phyloP scores from a whole-genome alignment of 2,888 invertebrate genomes.

The Gortyna flavago region DNA sequence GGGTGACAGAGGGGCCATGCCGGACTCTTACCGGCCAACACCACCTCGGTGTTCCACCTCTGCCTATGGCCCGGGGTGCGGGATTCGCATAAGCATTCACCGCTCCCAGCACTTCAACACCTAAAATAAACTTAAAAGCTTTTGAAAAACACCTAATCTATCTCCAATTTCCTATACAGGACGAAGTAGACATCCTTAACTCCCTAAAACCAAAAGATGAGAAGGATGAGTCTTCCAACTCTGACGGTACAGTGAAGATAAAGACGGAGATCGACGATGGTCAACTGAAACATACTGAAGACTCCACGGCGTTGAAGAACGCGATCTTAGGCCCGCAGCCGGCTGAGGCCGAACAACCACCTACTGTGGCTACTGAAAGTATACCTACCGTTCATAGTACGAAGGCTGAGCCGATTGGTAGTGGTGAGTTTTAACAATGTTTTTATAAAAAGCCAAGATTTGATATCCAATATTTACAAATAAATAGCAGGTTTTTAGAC shows the following conservation, averaged over 20 bases:
- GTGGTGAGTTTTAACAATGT: constrained; percentile 70
- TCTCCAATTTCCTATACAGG: constrained; percentile 75
- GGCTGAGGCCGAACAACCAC: constrained; percentile 74
- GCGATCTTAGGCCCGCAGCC: constrained; percentile 86
- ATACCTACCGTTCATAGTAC: constrained; percentile 79
- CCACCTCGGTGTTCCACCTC: too few species aligned
- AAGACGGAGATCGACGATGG: constrained; percentile 81
- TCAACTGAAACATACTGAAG: constrained; percentile 84
- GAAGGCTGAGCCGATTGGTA: constrained; percentile 81
- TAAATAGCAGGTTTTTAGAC: neutral
- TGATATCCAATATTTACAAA: neutral
- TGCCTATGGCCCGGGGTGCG: too few species aligned
- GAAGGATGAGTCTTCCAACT: constrained; percentile 81
- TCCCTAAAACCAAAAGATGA: constrained; percentile 92
- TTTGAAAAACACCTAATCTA: neutral
- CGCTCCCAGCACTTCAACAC: neutral
- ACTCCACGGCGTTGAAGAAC: constrained; percentile 86
- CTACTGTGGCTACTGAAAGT: constrained; percentile 72
- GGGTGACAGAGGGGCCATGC: too few species aligned
- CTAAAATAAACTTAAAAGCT: neutral
- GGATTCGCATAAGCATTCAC: too few species aligned
- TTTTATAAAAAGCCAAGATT: neutral
- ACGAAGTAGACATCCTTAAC: constrained; percentile 93
- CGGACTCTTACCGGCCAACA: too few species aligned
- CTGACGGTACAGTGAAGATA: constrained; percentile 75